Evolutionary conservation across 2,113 vertebrate species (phyloP).

Genomic region (Meleagris gallopavo): DNA sequence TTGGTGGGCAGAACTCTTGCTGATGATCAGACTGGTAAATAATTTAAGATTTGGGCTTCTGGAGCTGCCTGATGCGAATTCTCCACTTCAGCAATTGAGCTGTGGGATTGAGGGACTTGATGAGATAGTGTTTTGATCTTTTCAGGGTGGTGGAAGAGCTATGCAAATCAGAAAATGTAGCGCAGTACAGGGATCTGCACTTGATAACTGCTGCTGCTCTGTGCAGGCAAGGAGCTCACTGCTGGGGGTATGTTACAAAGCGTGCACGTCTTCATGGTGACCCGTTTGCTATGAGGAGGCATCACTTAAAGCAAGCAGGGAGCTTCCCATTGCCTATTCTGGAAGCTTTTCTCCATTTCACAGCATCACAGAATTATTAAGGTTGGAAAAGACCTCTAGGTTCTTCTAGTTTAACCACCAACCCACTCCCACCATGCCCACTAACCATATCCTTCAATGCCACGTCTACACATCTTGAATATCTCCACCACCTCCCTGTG

Average conservation of each 20-base stretch:
- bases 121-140: not conserved
- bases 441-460: no score
- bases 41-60: not conserved
- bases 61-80: not conserved
- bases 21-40: not conserved
- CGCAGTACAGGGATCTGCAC: rapidly evolving
- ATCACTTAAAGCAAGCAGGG: not conserved
- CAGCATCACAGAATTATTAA: no score
- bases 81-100: not conserved
- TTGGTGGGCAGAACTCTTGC: not conserved
- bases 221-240: not conserved
- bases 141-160: not conserved
- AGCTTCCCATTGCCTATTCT: not conserved
- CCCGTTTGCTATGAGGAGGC: not conserved
- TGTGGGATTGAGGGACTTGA: not conserved
- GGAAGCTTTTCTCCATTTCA: not conserved
- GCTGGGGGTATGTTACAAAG: not conserved
- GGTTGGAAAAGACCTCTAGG: no score
- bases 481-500: no score
- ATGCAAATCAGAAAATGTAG: not conserved
- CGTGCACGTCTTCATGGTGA: rapidly evolving
- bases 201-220: not conserved
- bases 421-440: no score
- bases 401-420: no score
- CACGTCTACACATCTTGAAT: no score